A percentile compares a stretch with the other conserved stretches of the same genome.
Evolutionary conservation across 2,113 vertebrate genomes (phyloP).

Genomic region (Indri indri): DNA sequence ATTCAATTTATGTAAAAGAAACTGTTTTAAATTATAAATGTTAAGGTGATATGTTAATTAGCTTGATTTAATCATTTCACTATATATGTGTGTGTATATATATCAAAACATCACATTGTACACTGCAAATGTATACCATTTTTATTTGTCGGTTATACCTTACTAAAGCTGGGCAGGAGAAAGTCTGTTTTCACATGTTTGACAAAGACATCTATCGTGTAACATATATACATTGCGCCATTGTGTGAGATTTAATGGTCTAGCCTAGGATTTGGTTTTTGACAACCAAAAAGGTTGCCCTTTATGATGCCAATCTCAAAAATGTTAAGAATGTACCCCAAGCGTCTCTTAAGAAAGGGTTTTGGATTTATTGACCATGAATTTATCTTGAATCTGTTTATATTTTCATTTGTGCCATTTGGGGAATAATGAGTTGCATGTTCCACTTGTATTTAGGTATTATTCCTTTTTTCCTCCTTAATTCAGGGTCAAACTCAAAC

Average conservation of each 20-base stretch:
- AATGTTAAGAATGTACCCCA: neutral
- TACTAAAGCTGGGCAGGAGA: neutral
- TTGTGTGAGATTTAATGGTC: neutral
- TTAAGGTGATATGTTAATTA: neutral
- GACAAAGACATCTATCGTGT: neutral
- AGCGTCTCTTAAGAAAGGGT: neutral
- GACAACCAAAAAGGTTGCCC: neutral
- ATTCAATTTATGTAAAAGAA: neutral
- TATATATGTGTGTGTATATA: too few relatives aligned
- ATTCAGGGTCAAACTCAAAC: neutral
- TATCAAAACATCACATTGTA: neutral
- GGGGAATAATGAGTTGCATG: neutral
- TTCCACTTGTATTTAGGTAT: neutral
- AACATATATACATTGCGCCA: neutral
- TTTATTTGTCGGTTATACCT: neutral
- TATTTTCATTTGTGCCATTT: neutral
- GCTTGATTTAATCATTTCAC: neutral
- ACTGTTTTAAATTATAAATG: neutral
- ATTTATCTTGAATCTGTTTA: neutral
- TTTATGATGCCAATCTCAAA: neutral
- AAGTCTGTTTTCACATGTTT: neutral
- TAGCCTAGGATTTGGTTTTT: neutral
- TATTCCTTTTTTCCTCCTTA: neutral
- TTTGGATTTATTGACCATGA: neutral
- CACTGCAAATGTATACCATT: neutral